Conservation (phyloP, 2,888 invertebrate species). For the Lepidochrysops patricia region DNA sequence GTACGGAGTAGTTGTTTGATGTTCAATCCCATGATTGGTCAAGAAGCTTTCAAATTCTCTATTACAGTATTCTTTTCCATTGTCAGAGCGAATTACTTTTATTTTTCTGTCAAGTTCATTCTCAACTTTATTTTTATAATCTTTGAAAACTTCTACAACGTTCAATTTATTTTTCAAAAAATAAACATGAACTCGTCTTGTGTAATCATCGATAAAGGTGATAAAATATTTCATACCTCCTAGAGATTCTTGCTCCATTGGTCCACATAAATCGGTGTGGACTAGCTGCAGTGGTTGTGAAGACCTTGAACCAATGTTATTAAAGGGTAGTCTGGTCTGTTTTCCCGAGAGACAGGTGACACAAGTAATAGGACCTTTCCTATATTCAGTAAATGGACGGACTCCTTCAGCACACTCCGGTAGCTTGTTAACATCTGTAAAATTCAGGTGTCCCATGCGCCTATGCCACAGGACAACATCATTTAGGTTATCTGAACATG, state of each 20-base stretch:
- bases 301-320: slow-evolving; percentile 20
- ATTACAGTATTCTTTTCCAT: slow-evolving; percentile 25
- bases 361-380: no score
- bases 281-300: slow-evolving; percentile 19
- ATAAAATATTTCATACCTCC: slow-evolving; percentile 12
- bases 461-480: slow-evolving; percentile 13
- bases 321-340: slow-evolving; percentile 23
- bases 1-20: slow-evolving; percentile 20
- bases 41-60: slow-evolving; percentile 19
- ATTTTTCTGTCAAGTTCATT: slow-evolving; percentile 16
- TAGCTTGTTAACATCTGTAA: slow-evolving; percentile 11
- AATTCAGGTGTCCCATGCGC: slow-evolving; percentile 12
- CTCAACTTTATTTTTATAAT: slow-evolving; percentile 16
- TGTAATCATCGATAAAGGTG: slow-evolving; percentile 21
- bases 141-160: slow-evolving; percentile 15
- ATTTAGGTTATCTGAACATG: not conserved
- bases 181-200: slow-evolving; percentile 22
- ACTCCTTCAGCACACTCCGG: slow-evolving; percentile 20
- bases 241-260: slow-evolving; percentile 20
- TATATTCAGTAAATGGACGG: no score
- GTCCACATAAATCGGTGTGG: slow-evolving; percentile 23
- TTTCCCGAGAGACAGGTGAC: slow-evolving; percentile 21
- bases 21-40: slow-evolving; percentile 27
- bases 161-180: slow-evolving; percentile 20
- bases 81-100: slow-evolving; percentile 22